Evolutionary conservation across 2,113 vertebrate species (phyloP).

Genomic region (Heterochromis multidens): DNA sequence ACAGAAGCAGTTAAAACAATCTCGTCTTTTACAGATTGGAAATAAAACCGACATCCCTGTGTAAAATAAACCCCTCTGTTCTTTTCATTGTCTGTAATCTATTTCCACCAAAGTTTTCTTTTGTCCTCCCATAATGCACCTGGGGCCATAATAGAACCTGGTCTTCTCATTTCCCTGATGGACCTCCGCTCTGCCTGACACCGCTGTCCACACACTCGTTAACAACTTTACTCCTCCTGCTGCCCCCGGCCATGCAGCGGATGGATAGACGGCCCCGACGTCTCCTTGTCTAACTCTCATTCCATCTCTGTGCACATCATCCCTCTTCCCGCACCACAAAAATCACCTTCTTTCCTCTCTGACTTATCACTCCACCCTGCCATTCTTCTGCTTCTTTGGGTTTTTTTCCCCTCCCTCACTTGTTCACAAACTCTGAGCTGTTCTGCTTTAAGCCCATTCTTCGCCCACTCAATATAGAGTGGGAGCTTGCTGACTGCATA

Average conservation of each 20-base stretch:
- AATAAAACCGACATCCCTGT: background rate
- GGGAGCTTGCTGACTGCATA: constrained; percentile 82
- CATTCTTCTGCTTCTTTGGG: background rate
- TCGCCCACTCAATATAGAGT: constrained; percentile 81
- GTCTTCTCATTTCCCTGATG: constrained; percentile 76
- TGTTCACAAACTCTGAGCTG: constrained; percentile 23
- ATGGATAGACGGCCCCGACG: constrained; percentile 57
- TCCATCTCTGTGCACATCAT: constrained; percentile 30
- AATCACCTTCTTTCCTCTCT: constrained; percentile 9
- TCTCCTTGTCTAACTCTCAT: constrained; percentile 59
- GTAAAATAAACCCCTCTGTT: constrained; percentile 17
- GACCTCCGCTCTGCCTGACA: constrained; percentile 68
- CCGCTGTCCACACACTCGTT: constrained; percentile 73
- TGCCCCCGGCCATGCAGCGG: constrained; percentile 54
- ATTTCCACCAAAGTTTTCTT: constrained; percentile 67
- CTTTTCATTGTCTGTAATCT: constrained; percentile 50
- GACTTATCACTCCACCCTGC: background rate
- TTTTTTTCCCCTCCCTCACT: background rate
- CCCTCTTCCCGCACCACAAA: background rate
- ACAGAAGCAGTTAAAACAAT: background rate
- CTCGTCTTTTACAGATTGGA: background rate
- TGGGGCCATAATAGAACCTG: constrained; percentile 66
- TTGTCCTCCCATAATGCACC: constrained; percentile 68
- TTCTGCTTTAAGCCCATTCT: constrained; percentile 52
- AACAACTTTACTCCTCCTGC: constrained; percentile 71